Conservation (phyloP, 2,888 invertebrate species). For the Drosophila austrosaltans region DNA sequence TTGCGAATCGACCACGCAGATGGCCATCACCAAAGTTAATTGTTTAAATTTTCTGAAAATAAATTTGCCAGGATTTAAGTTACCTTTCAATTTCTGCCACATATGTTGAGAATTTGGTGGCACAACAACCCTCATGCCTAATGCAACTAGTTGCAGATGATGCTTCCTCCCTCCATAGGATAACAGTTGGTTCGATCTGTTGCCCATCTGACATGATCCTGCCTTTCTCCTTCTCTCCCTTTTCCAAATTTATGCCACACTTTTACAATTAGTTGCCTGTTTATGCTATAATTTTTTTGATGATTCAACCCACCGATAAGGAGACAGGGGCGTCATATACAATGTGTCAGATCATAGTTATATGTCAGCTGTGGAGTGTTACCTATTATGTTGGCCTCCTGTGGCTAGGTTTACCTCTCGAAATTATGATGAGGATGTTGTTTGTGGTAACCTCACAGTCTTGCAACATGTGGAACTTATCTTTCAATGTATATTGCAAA, state of each 20-base stretch:
- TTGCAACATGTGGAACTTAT: neutral
- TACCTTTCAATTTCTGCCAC: slow-evolving; percentile 31
- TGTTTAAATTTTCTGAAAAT: slow-evolving; percentile 6
- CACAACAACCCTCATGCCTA: slow-evolving; percentile 37
- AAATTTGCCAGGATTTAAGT: slow-evolving; percentile 4
- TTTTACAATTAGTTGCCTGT: slow-evolving; percentile 56
- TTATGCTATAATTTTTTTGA: slow-evolving; percentile 50
- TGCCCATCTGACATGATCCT: slow-evolving; percentile 11
- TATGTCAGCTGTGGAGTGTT: slow-evolving; percentile 65
- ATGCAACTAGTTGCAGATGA: slow-evolving; percentile 29
- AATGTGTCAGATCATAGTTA: slow-evolving; percentile 14
- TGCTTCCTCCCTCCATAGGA: neutral
- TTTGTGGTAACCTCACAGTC: neutral
- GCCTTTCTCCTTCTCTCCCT: slow-evolving; percentile 39
- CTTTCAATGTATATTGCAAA: neutral
- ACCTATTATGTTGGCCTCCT: slow-evolving; percentile 43
- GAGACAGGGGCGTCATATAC: slow-evolving; percentile 20
- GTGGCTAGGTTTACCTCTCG: slow-evolving; percentile 43
- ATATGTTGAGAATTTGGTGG: slow-evolving; percentile 52
- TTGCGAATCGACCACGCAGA: slow-evolving; percentile 5
- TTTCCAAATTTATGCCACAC: slow-evolving; percentile 63
- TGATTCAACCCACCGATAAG: slow-evolving; percentile 46
- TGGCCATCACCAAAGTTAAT: neutral
- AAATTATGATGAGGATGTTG: slow-evolving; percentile 11
- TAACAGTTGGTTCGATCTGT: slow-evolving; percentile 56